phyloP scores from a whole-genome alignment of 2,797 vertebrate species.

The Xiphorhynchus erythropygius region DNA sequence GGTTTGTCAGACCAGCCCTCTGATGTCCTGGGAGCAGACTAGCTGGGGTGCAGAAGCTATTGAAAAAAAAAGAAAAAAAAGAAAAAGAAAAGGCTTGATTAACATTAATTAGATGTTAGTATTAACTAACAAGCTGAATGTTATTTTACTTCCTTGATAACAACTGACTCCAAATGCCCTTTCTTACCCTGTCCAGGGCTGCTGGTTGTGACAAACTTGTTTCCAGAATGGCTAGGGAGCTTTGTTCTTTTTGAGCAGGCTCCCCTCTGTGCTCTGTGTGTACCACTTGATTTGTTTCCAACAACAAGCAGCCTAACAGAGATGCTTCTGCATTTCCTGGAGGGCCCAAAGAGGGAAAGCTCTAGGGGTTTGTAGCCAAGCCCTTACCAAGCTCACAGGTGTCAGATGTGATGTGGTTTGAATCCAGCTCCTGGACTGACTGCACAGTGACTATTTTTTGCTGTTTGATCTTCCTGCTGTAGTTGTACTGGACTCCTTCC shows the following conservation, averaged over 20 bases:
- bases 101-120: not conserved
- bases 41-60: not conserved
- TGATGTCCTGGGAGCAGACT: not conserved
- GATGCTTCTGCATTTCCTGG: not conserved
- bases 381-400: not conserved
- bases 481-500: not conserved
- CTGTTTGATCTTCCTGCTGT: not conserved
- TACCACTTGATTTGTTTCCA: not conserved
- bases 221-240: not conserved
- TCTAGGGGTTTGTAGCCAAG: not conserved
- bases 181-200: not conserved
- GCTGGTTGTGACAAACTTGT: not conserved
- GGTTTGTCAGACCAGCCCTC: not conserved
- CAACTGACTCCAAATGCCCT: not conserved
- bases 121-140: not conserved
- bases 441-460: not conserved
- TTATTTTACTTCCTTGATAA: not conserved
- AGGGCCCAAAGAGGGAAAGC: not conserved
- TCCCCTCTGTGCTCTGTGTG: fast-evolving
- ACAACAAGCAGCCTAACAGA: not conserved
- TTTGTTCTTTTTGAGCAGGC: not conserved
- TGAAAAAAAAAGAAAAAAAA: not conserved
- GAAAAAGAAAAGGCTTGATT: not conserved
- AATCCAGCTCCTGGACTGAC: not conserved
- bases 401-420: not conserved